Percentiles rank a stretch among this genome's conserved stretches.
These are phyloP conservation scores for Latrodectus geometricus DNA, from an alignment of 1,140 invertebrate genomes.

Conservation along the genomic window DNA sequence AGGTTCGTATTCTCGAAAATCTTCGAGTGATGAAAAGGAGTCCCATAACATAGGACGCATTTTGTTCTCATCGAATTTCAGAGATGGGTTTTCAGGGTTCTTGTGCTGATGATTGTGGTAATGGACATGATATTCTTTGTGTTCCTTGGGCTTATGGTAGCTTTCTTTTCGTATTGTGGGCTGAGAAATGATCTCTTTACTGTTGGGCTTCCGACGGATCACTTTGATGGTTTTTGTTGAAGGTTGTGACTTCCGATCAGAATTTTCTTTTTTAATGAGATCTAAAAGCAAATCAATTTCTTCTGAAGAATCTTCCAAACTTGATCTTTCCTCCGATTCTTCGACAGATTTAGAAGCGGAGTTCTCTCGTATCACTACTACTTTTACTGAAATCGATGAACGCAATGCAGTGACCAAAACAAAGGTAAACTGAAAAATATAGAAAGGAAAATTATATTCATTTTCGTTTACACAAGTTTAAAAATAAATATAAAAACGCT, in stretches of 20 bases:
- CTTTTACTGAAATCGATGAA: constrained; percentile 1
- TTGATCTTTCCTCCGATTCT: constrained; percentile 7
- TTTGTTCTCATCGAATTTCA: constrained; percentile 7
- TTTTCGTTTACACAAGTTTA: too few relatives aligned
- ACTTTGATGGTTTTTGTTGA: background rate
- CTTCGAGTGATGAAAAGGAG: background rate
- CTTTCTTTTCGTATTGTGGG: constrained; percentile 14
- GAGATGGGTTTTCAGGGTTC: background rate
- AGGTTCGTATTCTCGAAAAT: constrained; percentile 1
- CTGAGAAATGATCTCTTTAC: background rate
- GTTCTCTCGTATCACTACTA: constrained; percentile 38
- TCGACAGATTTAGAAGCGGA: constrained; percentile 20
- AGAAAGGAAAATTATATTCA: background rate
- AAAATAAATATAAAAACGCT: too few relatives aligned
- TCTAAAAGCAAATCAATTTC: constrained; percentile 47
- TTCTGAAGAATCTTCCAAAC: constrained; percentile 30
- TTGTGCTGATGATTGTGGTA: constrained; percentile 52
- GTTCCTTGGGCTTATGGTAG: background rate
- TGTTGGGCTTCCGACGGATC: background rate
- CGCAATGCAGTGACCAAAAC: background rate
- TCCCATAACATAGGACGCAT: constrained; percentile 11
- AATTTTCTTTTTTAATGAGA: constrained; percentile 20
- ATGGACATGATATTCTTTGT: constrained; percentile 50
- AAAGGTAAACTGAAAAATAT: background rate
- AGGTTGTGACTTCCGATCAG: background rate